Evolutionary conservation across 1,140 invertebrate species (phyloP).

Genomic region (Agraylea sexmaculata): DNA sequence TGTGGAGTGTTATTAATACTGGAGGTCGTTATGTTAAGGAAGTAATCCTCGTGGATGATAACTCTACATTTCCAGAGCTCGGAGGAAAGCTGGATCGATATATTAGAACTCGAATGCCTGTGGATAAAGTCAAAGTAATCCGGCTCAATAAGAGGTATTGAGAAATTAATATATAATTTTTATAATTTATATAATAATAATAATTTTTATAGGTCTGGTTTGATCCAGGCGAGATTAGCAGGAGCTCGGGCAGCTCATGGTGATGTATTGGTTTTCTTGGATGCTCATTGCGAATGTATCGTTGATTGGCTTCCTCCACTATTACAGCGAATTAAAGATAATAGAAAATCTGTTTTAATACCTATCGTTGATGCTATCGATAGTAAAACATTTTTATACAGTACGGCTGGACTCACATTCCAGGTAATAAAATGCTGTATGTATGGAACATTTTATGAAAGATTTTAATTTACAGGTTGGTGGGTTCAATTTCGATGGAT

Average conservation of each 20-base stretch:
- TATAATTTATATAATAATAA: no score
- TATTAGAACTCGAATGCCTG: slow-evolving; percentile 50
- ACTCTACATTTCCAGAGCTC: slow-evolving; percentile 65
- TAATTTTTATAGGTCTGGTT: slow-evolving; percentile 62
- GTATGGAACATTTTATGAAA: no score
- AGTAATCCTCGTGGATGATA: slow-evolving; percentile 82
- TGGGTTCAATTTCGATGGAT: slow-evolving; percentile 84
- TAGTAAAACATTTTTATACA: no score
- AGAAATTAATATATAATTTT: no score
- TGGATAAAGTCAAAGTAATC: slow-evolving; percentile 57
- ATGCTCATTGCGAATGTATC: slow-evolving; percentile 94
- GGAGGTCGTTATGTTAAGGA: slow-evolving; percentile 58
- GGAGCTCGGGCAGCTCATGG: slow-evolving; percentile 69
- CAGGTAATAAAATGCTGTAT: no score
- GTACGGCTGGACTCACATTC: no score
- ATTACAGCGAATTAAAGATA: no score
- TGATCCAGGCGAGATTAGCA: slow-evolving; percentile 74
- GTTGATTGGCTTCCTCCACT: no score
- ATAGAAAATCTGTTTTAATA: no score
- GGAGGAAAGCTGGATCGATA: slow-evolving; percentile 67
- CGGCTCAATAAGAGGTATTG: slow-evolving; percentile 59
- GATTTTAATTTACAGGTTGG: slow-evolving; percentile 48
- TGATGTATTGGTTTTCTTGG: slow-evolving; percentile 70
- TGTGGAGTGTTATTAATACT: no score
- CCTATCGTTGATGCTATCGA: no score